These are phyloP conservation scores for Bryconaethiops microstoma DNA, from an alignment of 2,797 vertebrate genomes.

Conservation along the genomic window DNA sequence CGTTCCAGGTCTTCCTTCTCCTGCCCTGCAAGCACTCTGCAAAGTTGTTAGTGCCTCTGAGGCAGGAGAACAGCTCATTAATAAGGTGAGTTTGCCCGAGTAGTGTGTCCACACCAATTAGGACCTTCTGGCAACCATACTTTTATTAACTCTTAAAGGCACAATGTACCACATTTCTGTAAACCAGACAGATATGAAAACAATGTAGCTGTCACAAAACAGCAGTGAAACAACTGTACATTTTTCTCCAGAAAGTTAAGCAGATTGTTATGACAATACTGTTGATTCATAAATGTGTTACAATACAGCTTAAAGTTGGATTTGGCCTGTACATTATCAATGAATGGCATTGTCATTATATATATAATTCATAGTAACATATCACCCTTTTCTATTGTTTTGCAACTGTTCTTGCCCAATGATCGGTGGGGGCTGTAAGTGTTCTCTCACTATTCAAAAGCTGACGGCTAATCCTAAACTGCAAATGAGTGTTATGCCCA, in stretches of 20 bases:
- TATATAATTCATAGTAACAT: no score
- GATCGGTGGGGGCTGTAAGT: no score
- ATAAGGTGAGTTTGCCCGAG: constrained; percentile 81
- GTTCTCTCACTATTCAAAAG: no score
- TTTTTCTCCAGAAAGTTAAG: no score
- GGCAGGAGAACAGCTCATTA: constrained; percentile 94
- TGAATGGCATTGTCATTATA: no score
- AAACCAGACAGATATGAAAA: background rate
- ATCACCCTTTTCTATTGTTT: no score
- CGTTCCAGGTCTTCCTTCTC: constrained; percentile 85
- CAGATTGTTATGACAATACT: no score
- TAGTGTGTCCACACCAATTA: constrained; percentile 56
- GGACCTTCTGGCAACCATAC: background rate
- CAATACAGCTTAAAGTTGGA: no score
- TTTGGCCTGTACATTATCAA: no score
- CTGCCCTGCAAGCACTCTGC: constrained; percentile 94
- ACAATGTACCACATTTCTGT: background rate
- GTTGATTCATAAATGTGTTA: no score
- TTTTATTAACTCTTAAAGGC: background rate
- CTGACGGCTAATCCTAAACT: no score
- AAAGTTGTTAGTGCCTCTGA: constrained; percentile 93
- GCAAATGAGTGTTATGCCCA: background rate
- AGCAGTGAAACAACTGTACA: background rate
- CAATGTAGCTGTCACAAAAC: background rate
- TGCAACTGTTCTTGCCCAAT: no score